Evolutionary conservation across 2,797 vertebrate genomes (phyloP).

Genomic region (Diglossa cyanea): DNA sequence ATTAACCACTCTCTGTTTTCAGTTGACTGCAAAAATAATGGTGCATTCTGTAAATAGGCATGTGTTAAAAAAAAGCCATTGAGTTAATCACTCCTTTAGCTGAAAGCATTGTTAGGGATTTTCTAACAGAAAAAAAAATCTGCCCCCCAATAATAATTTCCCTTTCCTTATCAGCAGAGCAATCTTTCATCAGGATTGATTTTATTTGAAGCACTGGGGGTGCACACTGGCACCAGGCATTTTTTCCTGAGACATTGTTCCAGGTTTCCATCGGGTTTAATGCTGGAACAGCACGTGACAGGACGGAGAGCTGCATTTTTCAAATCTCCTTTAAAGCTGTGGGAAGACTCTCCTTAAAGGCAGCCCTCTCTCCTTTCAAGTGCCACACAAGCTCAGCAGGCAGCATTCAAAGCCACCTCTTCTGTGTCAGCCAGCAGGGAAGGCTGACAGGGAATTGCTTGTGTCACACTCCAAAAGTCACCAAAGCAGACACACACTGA

Average conservation of each 20-base stretch:
- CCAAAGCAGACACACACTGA: conserved; percentile 17
- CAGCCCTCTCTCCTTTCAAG: conserved; percentile 29
- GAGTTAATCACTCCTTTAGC: background rate
- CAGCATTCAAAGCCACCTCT: conserved; percentile 44
- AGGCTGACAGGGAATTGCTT: conserved; percentile 25
- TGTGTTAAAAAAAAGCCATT: rapidly evolving
- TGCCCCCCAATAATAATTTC: background rate
- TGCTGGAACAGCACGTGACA: background rate
- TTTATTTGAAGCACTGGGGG: background rate
- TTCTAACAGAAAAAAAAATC: background rate
- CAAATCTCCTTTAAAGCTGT: background rate
- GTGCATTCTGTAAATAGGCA: background rate
- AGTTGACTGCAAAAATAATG: background rate
- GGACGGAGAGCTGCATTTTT: background rate
- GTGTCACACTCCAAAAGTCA: conserved; percentile 32
- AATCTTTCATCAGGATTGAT: background rate
- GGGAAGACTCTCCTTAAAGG: background rate
- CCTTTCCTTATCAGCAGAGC: background rate
- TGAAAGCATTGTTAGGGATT: background rate
- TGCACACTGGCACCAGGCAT: background rate
- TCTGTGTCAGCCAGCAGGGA: background rate
- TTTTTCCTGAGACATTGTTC: background rate
- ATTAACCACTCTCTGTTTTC: background rate
- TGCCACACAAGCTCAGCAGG: conserved; percentile 9
- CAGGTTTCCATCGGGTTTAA: background rate